Conservation (phyloP, 2,113 vertebrate species). For the Stegastes partitus region DNA sequence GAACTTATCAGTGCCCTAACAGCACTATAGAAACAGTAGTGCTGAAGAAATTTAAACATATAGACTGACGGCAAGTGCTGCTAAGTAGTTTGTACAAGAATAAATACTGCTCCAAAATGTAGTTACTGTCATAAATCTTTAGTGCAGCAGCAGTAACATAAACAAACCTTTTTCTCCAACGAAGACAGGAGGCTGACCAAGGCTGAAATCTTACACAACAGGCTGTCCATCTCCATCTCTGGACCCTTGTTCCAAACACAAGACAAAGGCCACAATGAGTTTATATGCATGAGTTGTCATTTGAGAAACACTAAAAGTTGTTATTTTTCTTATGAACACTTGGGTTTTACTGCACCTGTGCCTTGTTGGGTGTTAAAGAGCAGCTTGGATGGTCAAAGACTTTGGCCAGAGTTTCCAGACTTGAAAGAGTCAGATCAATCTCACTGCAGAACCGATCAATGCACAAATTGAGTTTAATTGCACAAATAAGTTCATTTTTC, state of each 20-base stretch:
- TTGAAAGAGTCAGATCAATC: constrained; percentile 87
- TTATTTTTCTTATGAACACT: neutral
- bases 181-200: constrained; percentile 88
- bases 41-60: too few relatives aligned
- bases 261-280: neutral
- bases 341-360: constrained; percentile 80
- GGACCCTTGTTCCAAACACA: constrained; percentile 65
- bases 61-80: too few relatives aligned
- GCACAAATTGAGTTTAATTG: neutral
- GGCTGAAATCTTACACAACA: constrained; percentile 86
- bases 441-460: constrained; percentile 82
- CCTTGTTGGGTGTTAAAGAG: constrained; percentile 69
- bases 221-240: constrained; percentile 85
- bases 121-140: too few relatives aligned
- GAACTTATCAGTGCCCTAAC: too few relatives aligned
- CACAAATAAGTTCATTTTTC: neutral
- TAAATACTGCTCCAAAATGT: too few relatives aligned
- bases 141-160: neutral
- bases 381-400: constrained; percentile 86
- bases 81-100: too few relatives aligned
- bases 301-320: neutral
- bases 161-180: constrained; percentile 88
- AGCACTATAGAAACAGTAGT: too few relatives aligned
- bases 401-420: constrained; percentile 88
- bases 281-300: neutral